Evolutionary conservation across 2,888 invertebrate species (phyloP), one percentile per base, ranked within the genome.

Genomic region (Eupithecia insigniata): DNA sequence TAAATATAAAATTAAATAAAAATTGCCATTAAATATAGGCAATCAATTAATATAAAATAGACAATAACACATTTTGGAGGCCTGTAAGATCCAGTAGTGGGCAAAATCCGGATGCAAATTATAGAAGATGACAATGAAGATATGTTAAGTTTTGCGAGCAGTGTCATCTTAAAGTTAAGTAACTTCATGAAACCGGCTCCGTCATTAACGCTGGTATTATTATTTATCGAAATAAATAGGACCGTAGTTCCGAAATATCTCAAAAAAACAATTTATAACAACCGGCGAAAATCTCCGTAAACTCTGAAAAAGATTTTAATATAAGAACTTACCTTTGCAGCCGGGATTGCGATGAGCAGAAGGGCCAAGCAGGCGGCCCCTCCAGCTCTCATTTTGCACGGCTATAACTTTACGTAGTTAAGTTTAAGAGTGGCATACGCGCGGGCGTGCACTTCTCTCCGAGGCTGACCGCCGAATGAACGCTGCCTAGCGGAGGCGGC

Each of bases 401-500:
- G 76, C 80, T 72, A 75, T 65, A 79, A 79, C 81, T 86, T 85
- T 83, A 85, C 86, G 84, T 83, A 36, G 81, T 68, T 76, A 84
- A 91, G 88, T 89, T 88, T 84, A 79, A 82, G 86, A 81, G 80
- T 79, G 82, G 58, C 67, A 75, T 65, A 84, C 87, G 90, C 89
- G 87, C 84, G 84, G 83, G 84, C 89, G 88, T 86, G 88, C 88
- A 89, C 89, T 89, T 92, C 88, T 84, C 88, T 83, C 88, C 81
- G 87, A 85, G 84, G 89, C 85, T 90, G 84, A 86, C 85, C 86
- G 87, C 90, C 92, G 92, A 92, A 89, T 93, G 92, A 71, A 67
- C 55, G 55, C 55, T 55, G 55, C 26, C 65, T 62, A 0, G 46
- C n/a, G 67, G 66, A 14, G 30, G 67, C 51, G 4, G 46, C 61